phyloP scores from a whole-genome alignment of 2,888 invertebrate species.

The Fragum whitleyi region DNA sequence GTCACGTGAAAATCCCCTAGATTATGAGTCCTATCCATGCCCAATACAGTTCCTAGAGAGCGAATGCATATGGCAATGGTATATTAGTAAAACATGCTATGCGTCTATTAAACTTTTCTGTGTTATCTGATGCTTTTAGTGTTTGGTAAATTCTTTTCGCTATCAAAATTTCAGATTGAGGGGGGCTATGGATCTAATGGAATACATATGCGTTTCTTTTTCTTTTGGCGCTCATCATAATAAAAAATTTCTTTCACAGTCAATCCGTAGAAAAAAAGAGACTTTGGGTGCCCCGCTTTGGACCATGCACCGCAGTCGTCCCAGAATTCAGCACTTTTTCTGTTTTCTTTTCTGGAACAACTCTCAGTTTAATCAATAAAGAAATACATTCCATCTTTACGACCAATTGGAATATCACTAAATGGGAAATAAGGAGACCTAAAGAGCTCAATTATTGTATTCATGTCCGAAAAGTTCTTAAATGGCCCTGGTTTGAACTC shows the following conservation, averaged over 20 bases:
- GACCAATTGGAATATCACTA: slow-evolving; percentile 10
- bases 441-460: background rate
- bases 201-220: slow-evolving; percentile 11
- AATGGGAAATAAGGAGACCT: slow-evolving; percentile 6
- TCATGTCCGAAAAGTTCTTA: slow-evolving; percentile 35
- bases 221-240: slow-evolving; percentile 22
- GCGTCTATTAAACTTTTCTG: slow-evolving; percentile 19
- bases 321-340: slow-evolving; percentile 22
- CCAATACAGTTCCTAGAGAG: slow-evolving; percentile 29
- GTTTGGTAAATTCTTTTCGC: slow-evolving; percentile 30
- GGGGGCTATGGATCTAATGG: slow-evolving; percentile 33
- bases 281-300: background rate
- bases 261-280: background rate
- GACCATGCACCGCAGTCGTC: slow-evolving; percentile 38
- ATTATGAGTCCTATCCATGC: slow-evolving; percentile 51
- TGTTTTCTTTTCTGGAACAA: background rate
- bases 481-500: slow-evolving; percentile 29
- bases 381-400: slow-evolving; percentile 30
- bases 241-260: background rate
- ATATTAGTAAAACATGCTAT: slow-evolving; percentile 29
- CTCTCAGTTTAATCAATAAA: background rate
- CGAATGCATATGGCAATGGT: background rate
- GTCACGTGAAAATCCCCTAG: slow-evolving; percentile 54
- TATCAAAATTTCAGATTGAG: background rate
- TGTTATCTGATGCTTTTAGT: background rate